Evolutionary conservation across 30 jellyfish, hydroid and myxozoan species (phyloP).

Genomic region (Aurelia aurita): DNA sequence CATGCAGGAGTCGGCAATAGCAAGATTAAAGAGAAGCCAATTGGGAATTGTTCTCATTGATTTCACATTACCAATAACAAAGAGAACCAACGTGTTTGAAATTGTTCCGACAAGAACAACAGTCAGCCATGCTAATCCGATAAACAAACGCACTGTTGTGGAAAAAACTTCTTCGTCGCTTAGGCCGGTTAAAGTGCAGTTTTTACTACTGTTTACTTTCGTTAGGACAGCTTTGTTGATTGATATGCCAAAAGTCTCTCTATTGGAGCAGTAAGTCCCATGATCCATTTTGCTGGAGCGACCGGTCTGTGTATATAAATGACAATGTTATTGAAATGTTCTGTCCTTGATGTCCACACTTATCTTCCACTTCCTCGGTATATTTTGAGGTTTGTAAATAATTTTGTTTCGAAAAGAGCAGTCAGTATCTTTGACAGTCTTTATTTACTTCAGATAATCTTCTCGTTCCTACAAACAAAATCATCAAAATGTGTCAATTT

Average conservation of each 20-base stretch:
- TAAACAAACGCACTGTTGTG: constrained; percentile 12
- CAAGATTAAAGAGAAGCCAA: constrained; percentile 71
- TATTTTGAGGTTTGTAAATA: too few relatives aligned
- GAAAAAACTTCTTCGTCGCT: constrained; percentile 30
- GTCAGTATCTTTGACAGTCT: too few relatives aligned
- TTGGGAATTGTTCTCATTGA: constrained; percentile 64
- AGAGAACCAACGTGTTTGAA: constrained; percentile 45
- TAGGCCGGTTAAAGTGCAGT: background rate
- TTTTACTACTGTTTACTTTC: constrained; percentile 14
- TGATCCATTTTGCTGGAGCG: constrained; percentile 20
- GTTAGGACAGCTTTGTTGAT: constrained; percentile 41
- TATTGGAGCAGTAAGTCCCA: constrained; percentile 46
- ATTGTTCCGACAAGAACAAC: constrained; percentile 50
- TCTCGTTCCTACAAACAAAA: too few relatives aligned
- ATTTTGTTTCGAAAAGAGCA: too few relatives aligned
- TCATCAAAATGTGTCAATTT: too few relatives aligned
- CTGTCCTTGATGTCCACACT: too few relatives aligned
- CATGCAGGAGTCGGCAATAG: constrained; percentile 72
- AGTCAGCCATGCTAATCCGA: constrained; percentile 52
- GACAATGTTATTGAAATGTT: too few relatives aligned
- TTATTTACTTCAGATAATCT: too few relatives aligned
- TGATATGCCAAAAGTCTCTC: constrained; percentile 71
- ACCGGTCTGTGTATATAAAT: too few relatives aligned
- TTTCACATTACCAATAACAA: constrained; percentile 24
- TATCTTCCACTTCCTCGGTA: too few relatives aligned